phyloP scores from a whole-genome alignment of 2,797 vertebrate genomes.

The Brachyrhaphis roseni region DNA sequence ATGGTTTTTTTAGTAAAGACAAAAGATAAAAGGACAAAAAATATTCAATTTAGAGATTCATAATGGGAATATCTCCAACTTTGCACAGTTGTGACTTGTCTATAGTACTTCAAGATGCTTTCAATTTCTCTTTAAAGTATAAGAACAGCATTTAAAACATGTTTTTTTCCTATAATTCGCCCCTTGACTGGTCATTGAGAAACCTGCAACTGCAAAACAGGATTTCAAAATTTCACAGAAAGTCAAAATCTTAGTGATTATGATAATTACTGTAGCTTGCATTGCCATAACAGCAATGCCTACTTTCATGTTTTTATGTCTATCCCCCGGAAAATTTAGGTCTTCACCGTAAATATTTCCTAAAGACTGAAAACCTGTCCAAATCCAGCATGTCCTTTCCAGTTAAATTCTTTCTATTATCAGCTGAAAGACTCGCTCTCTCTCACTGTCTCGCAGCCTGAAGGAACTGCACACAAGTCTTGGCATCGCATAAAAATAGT shows the following conservation, averaged over 20 bases:
- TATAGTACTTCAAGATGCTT: background rate
- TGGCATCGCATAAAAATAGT: background rate
- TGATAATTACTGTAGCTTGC: background rate
- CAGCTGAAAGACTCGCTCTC: background rate
- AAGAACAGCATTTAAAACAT: background rate
- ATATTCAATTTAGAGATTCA: background rate
- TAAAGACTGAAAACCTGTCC: background rate
- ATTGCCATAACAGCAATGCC: background rate
- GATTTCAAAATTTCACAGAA: background rate
- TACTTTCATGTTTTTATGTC: background rate
- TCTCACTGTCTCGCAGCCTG: background rate
- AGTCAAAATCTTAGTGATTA: background rate
- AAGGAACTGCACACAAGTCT: background rate
- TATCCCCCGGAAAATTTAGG: background rate
- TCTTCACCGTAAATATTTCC: background rate
- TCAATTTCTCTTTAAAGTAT: background rate
- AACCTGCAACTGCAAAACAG: background rate
- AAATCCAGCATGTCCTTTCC: background rate
- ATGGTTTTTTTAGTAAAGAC: background rate
- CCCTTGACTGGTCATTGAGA: background rate
- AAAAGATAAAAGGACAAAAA: background rate
- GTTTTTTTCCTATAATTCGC: background rate
- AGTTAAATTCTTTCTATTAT: background rate
- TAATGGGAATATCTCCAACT: background rate
- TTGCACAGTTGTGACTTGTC: background rate